Evolutionary conservation across 2,113 vertebrate genomes (phyloP).

Genomic region (Acrocephalus arundinaceus): DNA sequence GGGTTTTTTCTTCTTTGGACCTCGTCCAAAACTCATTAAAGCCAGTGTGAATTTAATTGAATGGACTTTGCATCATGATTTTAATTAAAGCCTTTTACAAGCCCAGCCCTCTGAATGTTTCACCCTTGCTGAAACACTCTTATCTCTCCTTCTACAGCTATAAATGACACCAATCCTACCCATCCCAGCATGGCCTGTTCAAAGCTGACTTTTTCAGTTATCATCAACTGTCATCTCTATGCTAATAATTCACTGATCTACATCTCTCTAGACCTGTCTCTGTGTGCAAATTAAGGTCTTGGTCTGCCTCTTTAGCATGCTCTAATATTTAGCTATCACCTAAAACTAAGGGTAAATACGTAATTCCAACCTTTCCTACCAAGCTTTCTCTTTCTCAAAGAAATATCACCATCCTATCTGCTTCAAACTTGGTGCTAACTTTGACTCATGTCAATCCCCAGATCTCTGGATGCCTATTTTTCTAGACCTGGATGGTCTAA

Average conservation of each 20-base stretch:
- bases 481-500: background rate
- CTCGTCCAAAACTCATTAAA: conserved; percentile 29
- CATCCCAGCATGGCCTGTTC: background rate
- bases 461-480: background rate
- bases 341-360: background rate
- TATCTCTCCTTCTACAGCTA: background rate
- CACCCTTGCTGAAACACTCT: conserved; percentile 18
- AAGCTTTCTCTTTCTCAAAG: background rate
- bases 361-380: background rate
- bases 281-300: background rate
- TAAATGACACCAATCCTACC: background rate
- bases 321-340: background rate
- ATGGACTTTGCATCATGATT: conserved; percentile 6
- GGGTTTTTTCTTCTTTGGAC: background rate
- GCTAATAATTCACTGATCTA: conserved; percentile 26
- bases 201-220: conserved; percentile 22
- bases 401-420: background rate
- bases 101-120: conserved; percentile 9
- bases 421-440: background rate
- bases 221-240: conserved; percentile 4
- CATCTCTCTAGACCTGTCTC: background rate
- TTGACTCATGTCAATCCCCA: background rate
- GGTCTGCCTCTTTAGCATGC: background rate
- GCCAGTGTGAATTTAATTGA: background rate
- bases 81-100: conserved; percentile 39